These are phyloP conservation scores for Oncopodura yosiiana DNA, from an alignment of 1,140 invertebrate species.

Conservation along the genomic window DNA sequence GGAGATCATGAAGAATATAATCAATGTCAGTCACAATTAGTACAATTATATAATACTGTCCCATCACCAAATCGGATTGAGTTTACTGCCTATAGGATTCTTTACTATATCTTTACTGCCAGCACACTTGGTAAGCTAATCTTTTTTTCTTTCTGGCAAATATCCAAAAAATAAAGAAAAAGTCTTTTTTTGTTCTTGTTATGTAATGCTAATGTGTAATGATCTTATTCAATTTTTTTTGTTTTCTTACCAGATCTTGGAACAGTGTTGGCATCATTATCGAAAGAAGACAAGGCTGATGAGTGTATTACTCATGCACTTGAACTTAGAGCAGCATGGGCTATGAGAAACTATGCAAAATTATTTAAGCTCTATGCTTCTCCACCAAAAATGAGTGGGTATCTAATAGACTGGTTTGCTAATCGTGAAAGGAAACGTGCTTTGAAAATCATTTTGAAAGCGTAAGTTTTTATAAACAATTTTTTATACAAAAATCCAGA, in stretches of 20 bases:
- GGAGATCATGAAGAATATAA: slow-evolving; percentile 92
- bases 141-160: no score
- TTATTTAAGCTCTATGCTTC: slow-evolving; percentile 80
- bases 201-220: background rate
- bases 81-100: slow-evolving; percentile 87
- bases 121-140: slow-evolving; percentile 75
- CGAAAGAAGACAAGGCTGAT: slow-evolving; percentile 65
- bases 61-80: slow-evolving; percentile 61
- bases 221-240: slow-evolving; percentile 14
- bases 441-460: slow-evolving; percentile 84
- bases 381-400: slow-evolving; percentile 89
- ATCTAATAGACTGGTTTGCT: slow-evolving; percentile 94
- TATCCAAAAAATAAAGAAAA: background rate
- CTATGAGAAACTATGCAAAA: slow-evolving; percentile 76
- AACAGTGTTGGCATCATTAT: slow-evolving; percentile 71
- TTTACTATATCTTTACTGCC: slow-evolving; percentile 95
- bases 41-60: slow-evolving; percentile 68
- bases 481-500: no score
- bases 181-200: slow-evolving; percentile 4
- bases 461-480: slow-evolving; percentile 61
- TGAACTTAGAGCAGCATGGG: slow-evolving; percentile 78
- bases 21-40: slow-evolving; percentile 95
- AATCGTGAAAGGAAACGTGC: slow-evolving; percentile 81
- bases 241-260: slow-evolving; percentile 69
- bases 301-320: slow-evolving; percentile 78